phyloP scores from a whole-genome alignment of 2,113 vertebrate species.

The Tichodroma muraria region DNA sequence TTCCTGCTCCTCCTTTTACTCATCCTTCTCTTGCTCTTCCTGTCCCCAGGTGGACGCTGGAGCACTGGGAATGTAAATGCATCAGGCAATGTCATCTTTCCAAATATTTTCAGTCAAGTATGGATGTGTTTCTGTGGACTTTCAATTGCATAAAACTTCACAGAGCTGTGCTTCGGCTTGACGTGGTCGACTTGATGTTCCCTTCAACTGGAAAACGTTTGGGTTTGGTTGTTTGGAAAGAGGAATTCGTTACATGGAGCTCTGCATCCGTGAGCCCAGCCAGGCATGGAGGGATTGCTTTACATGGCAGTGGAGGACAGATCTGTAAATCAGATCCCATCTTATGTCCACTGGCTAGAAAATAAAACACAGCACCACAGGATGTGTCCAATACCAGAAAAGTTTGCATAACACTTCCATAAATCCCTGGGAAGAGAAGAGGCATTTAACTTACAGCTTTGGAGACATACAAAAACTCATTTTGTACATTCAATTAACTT shows the following conservation, averaged over 20 bases:
- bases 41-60: neutral
- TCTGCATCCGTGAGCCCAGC: neutral
- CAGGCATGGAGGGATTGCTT: neutral
- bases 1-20: neutral
- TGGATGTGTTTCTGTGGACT: neutral
- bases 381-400: neutral
- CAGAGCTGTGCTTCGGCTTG: neutral
- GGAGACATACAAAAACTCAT: neutral
- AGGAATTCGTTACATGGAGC: rapidly evolving
- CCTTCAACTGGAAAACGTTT: neutral
- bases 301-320: neutral
- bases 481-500: neutral
- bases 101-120: neutral
- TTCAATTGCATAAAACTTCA: neutral
- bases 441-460: neutral
- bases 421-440: neutral
- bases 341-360: neutral
- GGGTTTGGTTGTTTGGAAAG: neutral
- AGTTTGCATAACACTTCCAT: neutral
- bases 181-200: neutral
- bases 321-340: neutral
- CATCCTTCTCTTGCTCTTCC: neutral
- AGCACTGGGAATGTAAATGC: neutral
- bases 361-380: neutral
- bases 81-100: neutral